These are phyloP conservation scores for Caradrina kadenii DNA, from an alignment of 2,888 invertebrate genomes.

Conservation along the genomic window DNA sequence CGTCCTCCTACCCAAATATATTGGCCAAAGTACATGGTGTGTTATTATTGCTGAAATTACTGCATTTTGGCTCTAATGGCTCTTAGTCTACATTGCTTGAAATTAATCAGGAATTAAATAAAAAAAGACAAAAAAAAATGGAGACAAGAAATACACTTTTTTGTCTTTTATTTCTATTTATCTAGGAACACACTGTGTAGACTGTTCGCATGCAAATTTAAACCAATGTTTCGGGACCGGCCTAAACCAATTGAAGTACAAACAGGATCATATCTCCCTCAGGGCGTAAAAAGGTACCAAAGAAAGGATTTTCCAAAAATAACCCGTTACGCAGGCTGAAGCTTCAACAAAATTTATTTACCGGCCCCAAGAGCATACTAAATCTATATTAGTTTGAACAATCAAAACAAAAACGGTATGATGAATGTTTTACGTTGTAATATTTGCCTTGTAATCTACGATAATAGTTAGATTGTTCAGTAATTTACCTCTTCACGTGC, in stretches of 20 bases:
- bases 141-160: too few relatives aligned
- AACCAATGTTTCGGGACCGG: too few relatives aligned
- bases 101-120: too few relatives aligned
- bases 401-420: slow-evolving; percentile 8
- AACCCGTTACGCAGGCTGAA: neutral
- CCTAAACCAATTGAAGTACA: neutral
- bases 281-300: neutral
- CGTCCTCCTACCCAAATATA: too few relatives aligned
- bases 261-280: neutral
- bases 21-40: too few relatives aligned
- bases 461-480: slow-evolving; percentile 34
- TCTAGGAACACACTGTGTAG: too few relatives aligned
- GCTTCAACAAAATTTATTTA: neutral
- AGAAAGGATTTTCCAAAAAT: neutral
- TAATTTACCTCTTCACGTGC: slow-evolving; percentile 47
- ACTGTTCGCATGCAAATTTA: too few relatives aligned
- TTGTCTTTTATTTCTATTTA: too few relatives aligned
- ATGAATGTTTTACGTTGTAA: slow-evolving; percentile 27
- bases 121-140: too few relatives aligned
- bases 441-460: slow-evolving; percentile 34
- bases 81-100: too few relatives aligned
- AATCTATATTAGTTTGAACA: neutral
- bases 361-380: neutral
- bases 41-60: too few relatives aligned
- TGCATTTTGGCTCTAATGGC: too few relatives aligned